Base-by-base conservation (phyloP, 2,888 invertebrate species). In the Apamea crenata region DNA sequence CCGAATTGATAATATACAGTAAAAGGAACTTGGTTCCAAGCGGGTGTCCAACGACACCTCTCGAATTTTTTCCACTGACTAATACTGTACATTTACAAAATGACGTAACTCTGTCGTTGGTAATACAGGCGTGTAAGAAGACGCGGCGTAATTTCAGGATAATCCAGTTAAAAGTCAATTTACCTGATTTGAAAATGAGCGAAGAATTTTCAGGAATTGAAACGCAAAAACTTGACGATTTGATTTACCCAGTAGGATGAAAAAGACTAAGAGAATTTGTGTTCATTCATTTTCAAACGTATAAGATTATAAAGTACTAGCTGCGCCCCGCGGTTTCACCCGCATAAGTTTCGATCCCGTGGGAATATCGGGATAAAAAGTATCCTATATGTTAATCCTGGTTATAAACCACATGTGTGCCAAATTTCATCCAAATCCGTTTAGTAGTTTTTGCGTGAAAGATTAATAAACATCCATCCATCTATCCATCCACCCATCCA, bases 201-300 rank as follows among this genome's bases (percentile, higher is more conserved):
- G 67, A 70, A 80, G 78, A 77, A 77, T 69, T 87, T 84, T 83
- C 44, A 83, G 68, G 47, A 83, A 82, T 63, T 76, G 47, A 14
- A 72, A 36, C 63, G n/a, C 50, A 68, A 68, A 50, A 56, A 8
- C 50, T 67, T 47, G 67, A 69, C 40, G 47, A 74, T 70, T 73
- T 73, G 56, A 74, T 74, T 66, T 21, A 59, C 56, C 56, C n/a
- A 36, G 44, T 10, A 16, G 12, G 16, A 59, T 36, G 53, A 16
- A 77, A 21, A 40, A 61, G 16, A 10, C 12, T n/a, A 3, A 40
- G 21, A 69, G 36, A 47, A 40, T 18, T 59, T 3, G 18, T 25
- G n/a, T n/a, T 80, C 1, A 32, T 65, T 53, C 8, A 40, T 67
- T 68, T n/a, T 67, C 40, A 5, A 12, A 56, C 4, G 25, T 56